Conservation (phyloP, 2,888 invertebrate species). For the Anthoptus insignis region DNA sequence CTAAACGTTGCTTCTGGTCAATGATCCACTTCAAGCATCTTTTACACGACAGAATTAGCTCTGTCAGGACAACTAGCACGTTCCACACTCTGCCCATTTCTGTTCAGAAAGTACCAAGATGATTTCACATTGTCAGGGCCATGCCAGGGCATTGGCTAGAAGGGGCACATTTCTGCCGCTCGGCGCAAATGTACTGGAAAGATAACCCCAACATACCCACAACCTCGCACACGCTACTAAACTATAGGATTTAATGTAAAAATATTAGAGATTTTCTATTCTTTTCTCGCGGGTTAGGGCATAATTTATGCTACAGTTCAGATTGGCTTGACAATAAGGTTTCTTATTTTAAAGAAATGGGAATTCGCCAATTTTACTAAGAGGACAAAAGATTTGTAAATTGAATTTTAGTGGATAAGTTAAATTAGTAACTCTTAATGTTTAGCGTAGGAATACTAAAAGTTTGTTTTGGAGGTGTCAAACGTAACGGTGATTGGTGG, state of each 20-base stretch:
- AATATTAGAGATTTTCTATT: constrained; percentile 37
- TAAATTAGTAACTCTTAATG: no score
- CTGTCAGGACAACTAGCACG: background rate
- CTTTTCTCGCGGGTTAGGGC: constrained; percentile 28
- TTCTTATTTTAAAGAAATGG: constrained; percentile 24
- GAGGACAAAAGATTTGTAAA: background rate
- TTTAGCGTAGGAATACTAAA: background rate
- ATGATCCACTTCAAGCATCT: no score
- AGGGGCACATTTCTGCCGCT: constrained; percentile 30
- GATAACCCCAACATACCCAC: constrained; percentile 25
- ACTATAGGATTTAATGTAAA: constrained; percentile 37
- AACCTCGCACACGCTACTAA: constrained; percentile 25
- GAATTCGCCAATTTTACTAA: constrained; percentile 5
- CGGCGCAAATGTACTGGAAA: constrained; percentile 35
- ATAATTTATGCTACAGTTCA: constrained; percentile 26
- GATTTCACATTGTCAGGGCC: background rate
- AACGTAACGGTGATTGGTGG: no score
- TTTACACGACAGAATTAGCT: no score
- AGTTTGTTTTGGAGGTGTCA: no score
- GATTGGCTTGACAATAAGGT: constrained; percentile 32
- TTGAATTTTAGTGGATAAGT: constrained; percentile 11
- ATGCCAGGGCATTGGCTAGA: constrained; percentile 25
- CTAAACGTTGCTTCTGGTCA: no score
- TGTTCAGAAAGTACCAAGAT: background rate
- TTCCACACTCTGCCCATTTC: background rate